Percentiles rank a stretch among this genome's conserved stretches.
phyloP scores from a whole-genome alignment of 2,888 invertebrate species.

The Junonia oenone region DNA sequence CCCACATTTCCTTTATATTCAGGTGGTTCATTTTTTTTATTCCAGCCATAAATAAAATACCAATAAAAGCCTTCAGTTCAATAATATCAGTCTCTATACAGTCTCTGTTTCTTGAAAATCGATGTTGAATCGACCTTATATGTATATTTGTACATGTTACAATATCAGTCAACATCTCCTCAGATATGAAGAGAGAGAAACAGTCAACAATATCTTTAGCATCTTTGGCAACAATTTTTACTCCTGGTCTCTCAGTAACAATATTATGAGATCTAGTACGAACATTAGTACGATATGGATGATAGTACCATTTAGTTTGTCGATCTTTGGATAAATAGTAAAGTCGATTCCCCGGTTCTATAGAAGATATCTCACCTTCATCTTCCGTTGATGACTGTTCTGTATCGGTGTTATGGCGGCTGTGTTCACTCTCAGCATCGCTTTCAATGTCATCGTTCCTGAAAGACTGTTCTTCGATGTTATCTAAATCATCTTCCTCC shows the following conservation, averaged over 20 bases:
- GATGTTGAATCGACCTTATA: neutral
- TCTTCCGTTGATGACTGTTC: constrained; percentile 15
- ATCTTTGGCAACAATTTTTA: constrained; percentile 12
- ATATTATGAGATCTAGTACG: constrained; percentile 12
- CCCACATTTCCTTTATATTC: neutral
- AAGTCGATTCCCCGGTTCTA: constrained; percentile 10
- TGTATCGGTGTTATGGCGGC: constrained; percentile 11
- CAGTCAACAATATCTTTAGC: neutral
- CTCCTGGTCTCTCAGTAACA: constrained; percentile 9
- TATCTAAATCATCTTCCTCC: constrained; percentile 17
- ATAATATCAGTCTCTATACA: constrained; percentile 14
- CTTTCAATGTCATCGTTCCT: constrained; percentile 18
- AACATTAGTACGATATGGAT: constrained; percentile 7
- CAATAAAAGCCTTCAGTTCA: constrained; percentile 5
- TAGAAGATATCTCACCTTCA: constrained; percentile 20
- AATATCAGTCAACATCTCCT: neutral
- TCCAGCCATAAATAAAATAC: neutral
- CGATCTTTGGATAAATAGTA: constrained; percentile 17
- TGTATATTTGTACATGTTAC: constrained; percentile 15
- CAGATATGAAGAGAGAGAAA: neutral
- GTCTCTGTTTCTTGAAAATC: constrained; percentile 15
- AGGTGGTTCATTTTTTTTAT: neutral
- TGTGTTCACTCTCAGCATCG: constrained; percentile 18
- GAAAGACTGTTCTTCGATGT: constrained; percentile 20
- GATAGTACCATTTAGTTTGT: constrained; percentile 16